Conservation (phyloP, 1,140 invertebrate genomes). For the Brachionus koreanus region DNA sequence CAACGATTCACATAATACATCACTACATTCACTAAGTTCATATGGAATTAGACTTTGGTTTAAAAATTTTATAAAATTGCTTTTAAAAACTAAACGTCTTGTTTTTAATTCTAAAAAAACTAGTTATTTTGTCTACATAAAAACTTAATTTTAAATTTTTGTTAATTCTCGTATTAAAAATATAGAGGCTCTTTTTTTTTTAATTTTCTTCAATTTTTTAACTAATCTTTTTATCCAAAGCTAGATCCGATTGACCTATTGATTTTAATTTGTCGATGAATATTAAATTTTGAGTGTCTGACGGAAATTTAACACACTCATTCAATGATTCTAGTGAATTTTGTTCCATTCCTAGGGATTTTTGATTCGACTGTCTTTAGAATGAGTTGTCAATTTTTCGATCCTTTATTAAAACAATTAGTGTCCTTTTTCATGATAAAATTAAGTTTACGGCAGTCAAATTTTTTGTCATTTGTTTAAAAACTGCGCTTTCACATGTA, state of each 20-base stretch:
- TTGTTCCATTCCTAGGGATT: slow-evolving; percentile 4
- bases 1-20: too few relatives aligned
- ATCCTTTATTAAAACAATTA: slow-evolving; percentile 1
- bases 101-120: not conserved
- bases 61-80: too few relatives aligned
- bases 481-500: not conserved
- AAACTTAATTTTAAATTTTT: too few relatives aligned
- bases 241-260: slow-evolving; percentile 32
- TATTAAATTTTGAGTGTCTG: slow-evolving; percentile 35
- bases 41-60: too few relatives aligned
- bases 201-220: too few relatives aligned
- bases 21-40: too few relatives aligned
- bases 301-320: slow-evolving; percentile 38
- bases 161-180: too few relatives aligned
- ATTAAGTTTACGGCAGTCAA: slow-evolving; percentile 2
- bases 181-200: too few relatives aligned
- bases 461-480: not conserved
- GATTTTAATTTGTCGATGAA: slow-evolving; percentile 30
- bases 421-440: not conserved
- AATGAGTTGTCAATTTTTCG: slow-evolving; percentile 38
- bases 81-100: too few relatives aligned
- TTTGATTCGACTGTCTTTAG: slow-evolving; percentile 40
- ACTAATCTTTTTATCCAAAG: too few relatives aligned
- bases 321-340: slow-evolving; percentile 14
- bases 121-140: not conserved